Evolutionary conservation across 2,797 vertebrate genomes (phyloP), one percentile per base, ranked within the genome.

Genomic region (Ptychobarbus kaznakovi): DNA sequence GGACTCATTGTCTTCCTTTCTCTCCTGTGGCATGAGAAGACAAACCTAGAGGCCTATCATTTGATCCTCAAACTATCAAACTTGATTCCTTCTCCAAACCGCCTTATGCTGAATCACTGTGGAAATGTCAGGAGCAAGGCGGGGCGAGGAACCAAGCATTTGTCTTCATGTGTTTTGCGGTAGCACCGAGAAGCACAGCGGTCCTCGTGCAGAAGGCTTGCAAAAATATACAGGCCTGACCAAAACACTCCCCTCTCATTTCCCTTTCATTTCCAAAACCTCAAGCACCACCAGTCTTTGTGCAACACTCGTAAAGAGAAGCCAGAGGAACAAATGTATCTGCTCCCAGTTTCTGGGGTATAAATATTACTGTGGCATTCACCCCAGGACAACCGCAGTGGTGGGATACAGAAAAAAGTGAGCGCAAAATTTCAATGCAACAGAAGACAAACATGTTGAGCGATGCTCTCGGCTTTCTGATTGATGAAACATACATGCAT

Each of bases 41-140:
- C 85, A 93, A 89, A 91, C 88, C 88, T 85, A 85, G 80, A 85
- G 90, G 90, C 87, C 90, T 92, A 89, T 92, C 91, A 92, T 91
- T 89, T 92, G 77, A 89, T 86, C 86, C 88, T 81, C 82, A 87
- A 82, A 91, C 46, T 49, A 49, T 49, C 15, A 49, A 49, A 92
- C 87, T 70, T 40, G 4, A 11, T 81, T 51, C 61, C 69, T 7
- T 56, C n/a, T 53, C 32, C 65, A 77, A 87, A 85, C 44, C 70
- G 40, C 65, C 61, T 46, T 51, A 56, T 63, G 75, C 83, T 87
- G 86, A 87, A 86, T 90, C 84, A 86, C 25, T 65, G 74, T 65
- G 53, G 80, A 69, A 46, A 79, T 18, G 13, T 44, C 84, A 38
- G 35, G 40, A 80, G 77, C 35, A 80, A 80, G 16, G 38, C 18